These are phyloP conservation scores for Clunio marinus DNA, from an alignment of 2,888 invertebrate species.

Conservation along the genomic window DNA sequence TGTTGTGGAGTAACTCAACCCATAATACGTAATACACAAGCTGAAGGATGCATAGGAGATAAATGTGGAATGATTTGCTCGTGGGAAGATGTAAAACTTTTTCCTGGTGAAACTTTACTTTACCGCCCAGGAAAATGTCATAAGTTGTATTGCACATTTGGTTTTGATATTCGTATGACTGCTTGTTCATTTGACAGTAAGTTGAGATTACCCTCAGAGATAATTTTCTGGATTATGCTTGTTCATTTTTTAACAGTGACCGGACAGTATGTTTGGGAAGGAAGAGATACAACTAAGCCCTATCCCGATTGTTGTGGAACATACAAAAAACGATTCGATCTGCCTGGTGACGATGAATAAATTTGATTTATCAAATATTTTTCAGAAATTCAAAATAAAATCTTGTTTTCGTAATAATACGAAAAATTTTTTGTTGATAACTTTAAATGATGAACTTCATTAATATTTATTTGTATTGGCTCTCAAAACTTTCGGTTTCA, in stretches of 20 bases:
- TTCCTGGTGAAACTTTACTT: not conserved
- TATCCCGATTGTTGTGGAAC: slow-evolving; percentile 12
- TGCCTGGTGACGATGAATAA: too few species aligned
- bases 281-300: not conserved
- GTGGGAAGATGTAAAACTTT: not conserved
- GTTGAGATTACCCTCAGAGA: too few species aligned
- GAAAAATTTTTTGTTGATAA: too few species aligned
- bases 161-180: not conserved
- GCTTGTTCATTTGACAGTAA: slow-evolving; percentile 11
- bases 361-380: too few species aligned
- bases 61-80: not conserved
- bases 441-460: too few species aligned
- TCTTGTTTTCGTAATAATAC: too few species aligned
- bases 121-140: slow-evolving; percentile 6
- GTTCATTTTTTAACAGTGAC: too few species aligned
- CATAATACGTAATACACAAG: not conserved
- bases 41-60: not conserved
- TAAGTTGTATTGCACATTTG: not conserved
- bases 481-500: too few species aligned
- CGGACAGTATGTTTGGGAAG: not conserved
- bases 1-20: not conserved
- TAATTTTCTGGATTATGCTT: too few species aligned
- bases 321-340: too few species aligned
- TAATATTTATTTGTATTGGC: too few species aligned
- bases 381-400: too few species aligned